A percentile compares a stretch with the other conserved stretches of the same genome.
These are phyloP conservation scores for Streptopelia turtur DNA, from an alignment of 2,797 vertebrate species.

Conservation along the genomic window DNA sequence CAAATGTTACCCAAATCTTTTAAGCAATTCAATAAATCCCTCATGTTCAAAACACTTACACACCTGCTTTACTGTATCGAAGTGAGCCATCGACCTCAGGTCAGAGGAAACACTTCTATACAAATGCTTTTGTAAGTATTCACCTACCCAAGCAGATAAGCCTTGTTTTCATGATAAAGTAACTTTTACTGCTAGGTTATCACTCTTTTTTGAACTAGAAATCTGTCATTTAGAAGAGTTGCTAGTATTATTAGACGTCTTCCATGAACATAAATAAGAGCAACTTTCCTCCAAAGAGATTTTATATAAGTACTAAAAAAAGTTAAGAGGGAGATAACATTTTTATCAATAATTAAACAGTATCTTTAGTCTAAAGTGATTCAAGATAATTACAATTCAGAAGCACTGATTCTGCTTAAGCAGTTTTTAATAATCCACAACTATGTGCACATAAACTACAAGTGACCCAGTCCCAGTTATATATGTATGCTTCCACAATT, in stretches of 20 bases:
- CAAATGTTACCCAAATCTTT: neutral
- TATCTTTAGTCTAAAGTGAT: neutral
- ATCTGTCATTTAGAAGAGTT: neutral
- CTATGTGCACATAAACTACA: neutral
- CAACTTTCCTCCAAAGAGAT: neutral
- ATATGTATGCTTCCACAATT: neutral
- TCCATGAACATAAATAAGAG: neutral
- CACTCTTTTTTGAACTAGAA: neutral
- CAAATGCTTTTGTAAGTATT: neutral
- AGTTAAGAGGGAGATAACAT: neutral
- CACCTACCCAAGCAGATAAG: neutral
- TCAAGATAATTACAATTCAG: neutral
- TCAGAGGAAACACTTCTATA: neutral
- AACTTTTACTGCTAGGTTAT: neutral
- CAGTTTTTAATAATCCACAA: neutral
- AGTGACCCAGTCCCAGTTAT: neutral
- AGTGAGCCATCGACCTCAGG: neutral
- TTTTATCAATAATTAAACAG: neutral
- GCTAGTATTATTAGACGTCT: neutral
- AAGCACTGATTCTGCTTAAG: neutral
- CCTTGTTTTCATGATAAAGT: neutral
- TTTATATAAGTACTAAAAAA: neutral
- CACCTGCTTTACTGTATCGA: neutral
- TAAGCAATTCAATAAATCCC: neutral
- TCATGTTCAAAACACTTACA: neutral